Base-by-base conservation (phyloP, 2,888 invertebrate genomes). In the Pterobdella sp. region DNA sequence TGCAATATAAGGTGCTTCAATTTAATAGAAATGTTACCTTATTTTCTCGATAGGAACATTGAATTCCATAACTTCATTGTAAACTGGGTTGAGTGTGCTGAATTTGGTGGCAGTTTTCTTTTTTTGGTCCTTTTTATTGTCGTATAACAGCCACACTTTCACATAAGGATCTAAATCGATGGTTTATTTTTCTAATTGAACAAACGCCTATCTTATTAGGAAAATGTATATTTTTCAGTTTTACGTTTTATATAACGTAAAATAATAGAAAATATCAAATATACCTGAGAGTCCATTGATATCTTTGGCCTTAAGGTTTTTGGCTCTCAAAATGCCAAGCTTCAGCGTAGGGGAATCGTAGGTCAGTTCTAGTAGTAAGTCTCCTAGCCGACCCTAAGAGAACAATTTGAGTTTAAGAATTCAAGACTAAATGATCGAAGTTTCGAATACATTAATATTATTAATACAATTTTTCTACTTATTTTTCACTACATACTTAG, bases 261-360 rank as follows among this genome's bases (percentile, higher is more conserved):
- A n/a, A n/a, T n/a, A n/a, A n/a, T n/a, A n/a, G n/a, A n/a, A n/a
- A n/a, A n/a, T n/a, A n/a, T n/a, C n/a, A n/a, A n/a, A n/a, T n/a
- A n/a, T n/a, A 78, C 78, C 78, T 65, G 78, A 78, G 18, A 42
- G 93, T 81, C 94, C 94, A 79, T 93, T 94, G 81, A 94, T 94
- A 84, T 94, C 94, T 85, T 94, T 94, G 32, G 94, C 94, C 85
- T 94, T 94, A 77, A 95, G 87, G 84, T 94, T 94, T 81, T 93
- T 88, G 64, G 94, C 94, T 85, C 94, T 94, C 81, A 94, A 88
- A 79, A 94, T 88, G 31, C 92, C 91, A 77, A 95, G 87, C 18
- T 94, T 94, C 73, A 95, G 87, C 93, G 89, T 78, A 93, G 93
- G 86, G 93, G 94, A 85, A 93, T 93, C 73, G 94, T 95, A 95